Conservation (phyloP, 2,888 invertebrate genomes). For the Drosophila kuntzei region DNA sequence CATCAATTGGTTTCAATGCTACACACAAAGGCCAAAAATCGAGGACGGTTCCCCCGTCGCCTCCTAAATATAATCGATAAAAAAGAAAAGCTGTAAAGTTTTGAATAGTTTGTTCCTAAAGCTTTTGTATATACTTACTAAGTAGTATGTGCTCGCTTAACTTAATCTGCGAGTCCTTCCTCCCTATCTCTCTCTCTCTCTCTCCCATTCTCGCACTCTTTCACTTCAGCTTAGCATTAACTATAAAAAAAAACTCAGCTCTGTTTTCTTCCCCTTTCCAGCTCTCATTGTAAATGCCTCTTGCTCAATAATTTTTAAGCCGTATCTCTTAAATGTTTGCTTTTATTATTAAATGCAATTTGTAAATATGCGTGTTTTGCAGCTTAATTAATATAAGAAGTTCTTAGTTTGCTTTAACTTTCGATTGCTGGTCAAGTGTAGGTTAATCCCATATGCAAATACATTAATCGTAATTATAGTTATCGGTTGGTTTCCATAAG, state of each 20-base stretch:
- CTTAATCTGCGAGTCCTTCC: constrained; percentile 12
- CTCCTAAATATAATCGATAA: constrained; percentile 54
- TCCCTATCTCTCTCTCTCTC: not conserved
- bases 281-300: constrained; percentile 62
- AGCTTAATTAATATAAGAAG: constrained; percentile 27
- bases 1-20: constrained; percentile 74
- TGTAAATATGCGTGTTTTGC: constrained; percentile 52
- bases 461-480: constrained; percentile 49
- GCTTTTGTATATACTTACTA: constrained; percentile 64
- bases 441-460: constrained; percentile 42
- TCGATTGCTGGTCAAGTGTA: constrained; percentile 75
- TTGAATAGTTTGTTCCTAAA: constrained; percentile 77
- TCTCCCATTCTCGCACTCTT: not conserved
- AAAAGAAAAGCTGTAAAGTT: constrained; percentile 65
- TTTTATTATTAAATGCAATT: constrained; percentile 14
- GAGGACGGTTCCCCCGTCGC: constrained; percentile 25
- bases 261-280: constrained; percentile 1
- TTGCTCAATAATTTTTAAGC: constrained; percentile 74
- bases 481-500: constrained; percentile 51
- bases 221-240: constrained; percentile 15
- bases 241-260: constrained; percentile 20
- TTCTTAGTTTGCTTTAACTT: constrained; percentile 49
- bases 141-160: constrained; percentile 38
- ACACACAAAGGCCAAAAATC: constrained; percentile 44
- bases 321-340: constrained; percentile 30